Evolutionary conservation across 2,888 invertebrate genomes (phyloP).

Genomic region (Tuta absoluta): DNA sequence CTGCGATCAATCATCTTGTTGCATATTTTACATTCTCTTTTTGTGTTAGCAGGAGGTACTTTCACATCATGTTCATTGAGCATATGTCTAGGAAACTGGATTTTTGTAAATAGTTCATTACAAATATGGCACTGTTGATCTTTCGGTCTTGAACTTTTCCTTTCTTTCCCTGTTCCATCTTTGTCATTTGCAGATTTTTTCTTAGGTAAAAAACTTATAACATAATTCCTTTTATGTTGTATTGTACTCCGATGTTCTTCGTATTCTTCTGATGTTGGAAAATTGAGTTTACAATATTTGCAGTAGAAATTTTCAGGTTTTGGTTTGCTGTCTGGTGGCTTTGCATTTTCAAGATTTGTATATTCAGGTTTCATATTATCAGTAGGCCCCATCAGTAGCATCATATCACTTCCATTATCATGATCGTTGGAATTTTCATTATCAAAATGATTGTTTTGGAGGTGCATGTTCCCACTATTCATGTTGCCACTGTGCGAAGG

Average conservation of each 20-base stretch:
- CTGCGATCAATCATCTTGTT: conserved; percentile 10
- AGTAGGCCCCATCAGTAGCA: conserved; percentile 6
- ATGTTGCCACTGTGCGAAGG: conserved; percentile 6
- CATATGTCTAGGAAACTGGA: conserved; percentile 19
- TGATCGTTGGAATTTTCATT: conserved; percentile 10
- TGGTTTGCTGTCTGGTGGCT: neutral
- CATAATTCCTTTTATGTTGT: conserved; percentile 17
- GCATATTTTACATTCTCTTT: conserved; percentile 21
- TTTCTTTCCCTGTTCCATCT: neutral
- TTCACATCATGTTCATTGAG: conserved; percentile 11
- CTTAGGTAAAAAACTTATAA: conserved; percentile 21
- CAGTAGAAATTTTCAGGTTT: conserved; percentile 17
- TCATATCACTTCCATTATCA: conserved; percentile 15
- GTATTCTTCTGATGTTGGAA: conserved; percentile 10
- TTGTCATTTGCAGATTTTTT: conserved; percentile 10
- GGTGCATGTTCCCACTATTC: neutral
- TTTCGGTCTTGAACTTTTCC: conserved; percentile 11
- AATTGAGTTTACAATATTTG: conserved; percentile 13
- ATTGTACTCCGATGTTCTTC: conserved; percentile 13
- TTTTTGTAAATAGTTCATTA: conserved; percentile 16
- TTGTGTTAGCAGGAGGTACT: neutral
- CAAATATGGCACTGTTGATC: conserved; percentile 18
- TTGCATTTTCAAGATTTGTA: conserved; percentile 6
- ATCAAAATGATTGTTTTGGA: conserved; percentile 1
- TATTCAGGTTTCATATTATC: conserved; percentile 3